These are phyloP conservation scores for Alectura lathami DNA, from an alignment of 2,113 vertebrate genomes.

Conservation along the genomic window DNA sequence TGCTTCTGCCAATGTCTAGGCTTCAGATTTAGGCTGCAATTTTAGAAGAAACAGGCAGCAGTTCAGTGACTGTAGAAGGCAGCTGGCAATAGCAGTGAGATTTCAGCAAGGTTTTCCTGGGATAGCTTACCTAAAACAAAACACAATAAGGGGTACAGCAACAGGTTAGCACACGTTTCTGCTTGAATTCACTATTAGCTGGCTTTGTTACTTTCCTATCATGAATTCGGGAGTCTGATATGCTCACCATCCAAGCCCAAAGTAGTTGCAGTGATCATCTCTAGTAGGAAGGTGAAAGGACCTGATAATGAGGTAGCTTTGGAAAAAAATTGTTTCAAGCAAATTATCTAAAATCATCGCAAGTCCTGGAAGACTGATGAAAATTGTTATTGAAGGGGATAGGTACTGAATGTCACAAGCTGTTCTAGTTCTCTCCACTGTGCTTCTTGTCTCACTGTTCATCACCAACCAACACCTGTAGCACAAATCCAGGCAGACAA, in stretches of 20 bases:
- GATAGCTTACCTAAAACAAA: background rate
- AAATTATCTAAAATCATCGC: background rate
- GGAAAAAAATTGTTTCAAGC: background rate
- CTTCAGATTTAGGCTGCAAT: background rate
- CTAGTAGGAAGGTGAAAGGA: accelerated
- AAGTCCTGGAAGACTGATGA: background rate
- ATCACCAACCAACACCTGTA: background rate
- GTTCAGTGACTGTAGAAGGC: background rate
- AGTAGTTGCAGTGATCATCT: background rate
- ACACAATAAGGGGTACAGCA: background rate
- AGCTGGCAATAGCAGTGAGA: background rate
- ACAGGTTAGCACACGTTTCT: background rate
- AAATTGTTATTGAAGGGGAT: background rate
- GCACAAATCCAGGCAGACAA: background rate
- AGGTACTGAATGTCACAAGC: background rate
- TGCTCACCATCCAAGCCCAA: background rate
- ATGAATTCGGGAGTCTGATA: background rate
- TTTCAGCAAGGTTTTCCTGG: background rate
- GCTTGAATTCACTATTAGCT: accelerated
- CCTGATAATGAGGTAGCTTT: background rate
- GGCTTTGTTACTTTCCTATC: background rate
- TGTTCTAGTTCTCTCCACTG: background rate
- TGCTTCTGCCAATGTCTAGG: background rate
- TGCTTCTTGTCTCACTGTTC: background rate
- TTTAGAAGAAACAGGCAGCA: background rate